A percentile compares a stretch with the other conserved stretches of the same genome.
Conservation (phyloP, 2,113 vertebrate genomes). For the Hippotragus niger region DNA sequence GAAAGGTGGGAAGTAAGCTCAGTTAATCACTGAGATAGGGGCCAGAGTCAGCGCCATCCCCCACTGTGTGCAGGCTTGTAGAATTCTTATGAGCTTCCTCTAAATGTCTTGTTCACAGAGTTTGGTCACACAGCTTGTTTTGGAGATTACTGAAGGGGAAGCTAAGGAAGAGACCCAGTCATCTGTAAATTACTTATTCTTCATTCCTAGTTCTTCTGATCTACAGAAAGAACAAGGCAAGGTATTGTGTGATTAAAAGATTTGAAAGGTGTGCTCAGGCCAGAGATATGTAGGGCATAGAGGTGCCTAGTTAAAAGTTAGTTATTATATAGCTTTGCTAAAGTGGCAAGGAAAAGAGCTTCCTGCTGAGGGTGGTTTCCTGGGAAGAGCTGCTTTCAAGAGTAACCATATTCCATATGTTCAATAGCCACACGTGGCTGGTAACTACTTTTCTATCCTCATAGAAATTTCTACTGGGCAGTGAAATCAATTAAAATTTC, state of each 20-base stretch:
- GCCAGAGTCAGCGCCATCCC: rapidly evolving
- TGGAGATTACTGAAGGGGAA: not conserved
- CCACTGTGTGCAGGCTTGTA: not conserved
- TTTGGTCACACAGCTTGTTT: not conserved
- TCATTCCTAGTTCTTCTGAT: not conserved
- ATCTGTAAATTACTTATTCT: not conserved
- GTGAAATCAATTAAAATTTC: not conserved
- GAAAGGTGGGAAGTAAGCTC: not conserved
- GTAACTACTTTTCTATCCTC: not conserved
- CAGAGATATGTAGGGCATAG: not conserved
- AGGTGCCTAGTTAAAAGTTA: not conserved
- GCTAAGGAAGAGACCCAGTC: not conserved
- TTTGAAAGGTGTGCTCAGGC: not conserved
- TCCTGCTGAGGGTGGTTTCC: not conserved
- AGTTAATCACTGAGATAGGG: not conserved
- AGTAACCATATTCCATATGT: not conserved
- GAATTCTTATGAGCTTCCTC: not conserved
- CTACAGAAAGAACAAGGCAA: not conserved
- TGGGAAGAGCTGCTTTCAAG: not conserved
- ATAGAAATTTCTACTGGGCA: not conserved
- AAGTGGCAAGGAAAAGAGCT: not conserved
- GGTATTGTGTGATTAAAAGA: not conserved
- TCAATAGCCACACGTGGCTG: not conserved
- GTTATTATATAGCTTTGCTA: not conserved
- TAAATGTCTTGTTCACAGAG: not conserved